A percentile compares a stretch with the other conserved stretches of the same genome.
Evolutionary conservation across 1,140 invertebrate species (phyloP).

Genomic region (Ridgeia piscesae): DNA sequence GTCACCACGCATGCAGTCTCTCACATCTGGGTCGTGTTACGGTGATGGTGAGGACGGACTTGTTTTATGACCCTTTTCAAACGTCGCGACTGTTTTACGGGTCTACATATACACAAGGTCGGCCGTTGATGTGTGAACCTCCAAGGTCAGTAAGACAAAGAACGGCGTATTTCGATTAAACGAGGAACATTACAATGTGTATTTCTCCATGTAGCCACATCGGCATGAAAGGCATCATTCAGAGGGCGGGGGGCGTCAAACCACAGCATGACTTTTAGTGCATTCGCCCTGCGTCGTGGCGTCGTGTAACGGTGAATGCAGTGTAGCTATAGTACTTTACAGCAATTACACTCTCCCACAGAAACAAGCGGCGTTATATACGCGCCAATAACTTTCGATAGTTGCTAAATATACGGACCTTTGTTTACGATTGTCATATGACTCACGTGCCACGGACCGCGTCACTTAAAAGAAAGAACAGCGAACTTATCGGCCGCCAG

Average conservation of each 20-base stretch:
- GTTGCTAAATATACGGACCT: not conserved
- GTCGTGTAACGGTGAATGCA: conserved; percentile 29
- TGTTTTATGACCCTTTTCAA: not conserved
- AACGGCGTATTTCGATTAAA: not conserved
- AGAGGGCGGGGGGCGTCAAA: not conserved
- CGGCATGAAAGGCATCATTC: not conserved
- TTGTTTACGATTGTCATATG: not conserved
- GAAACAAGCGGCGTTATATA: not conserved
- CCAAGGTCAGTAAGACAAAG: not conserved
- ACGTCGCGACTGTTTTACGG: not conserved
- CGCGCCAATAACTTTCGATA: conserved; percentile 9
- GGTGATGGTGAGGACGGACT: not conserved
- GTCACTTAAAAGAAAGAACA: not conserved
- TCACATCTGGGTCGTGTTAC: not conserved
- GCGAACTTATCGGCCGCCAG: too few species aligned
- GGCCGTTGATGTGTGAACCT: too few species aligned
- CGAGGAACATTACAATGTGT: not conserved
- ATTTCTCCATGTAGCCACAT: not conserved
- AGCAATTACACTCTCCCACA: not conserved
- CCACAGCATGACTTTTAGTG: not conserved
- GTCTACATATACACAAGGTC: too few species aligned
- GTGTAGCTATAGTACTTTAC: not conserved
- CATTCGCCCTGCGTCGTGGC: not conserved
- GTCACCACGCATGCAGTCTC: not conserved
- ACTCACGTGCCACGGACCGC: not conserved